A percentile compares a stretch with the other conserved stretches of the same genome.
Conservation (phyloP, 2,113 vertebrate genomes). For the Bos taurus region DNA sequence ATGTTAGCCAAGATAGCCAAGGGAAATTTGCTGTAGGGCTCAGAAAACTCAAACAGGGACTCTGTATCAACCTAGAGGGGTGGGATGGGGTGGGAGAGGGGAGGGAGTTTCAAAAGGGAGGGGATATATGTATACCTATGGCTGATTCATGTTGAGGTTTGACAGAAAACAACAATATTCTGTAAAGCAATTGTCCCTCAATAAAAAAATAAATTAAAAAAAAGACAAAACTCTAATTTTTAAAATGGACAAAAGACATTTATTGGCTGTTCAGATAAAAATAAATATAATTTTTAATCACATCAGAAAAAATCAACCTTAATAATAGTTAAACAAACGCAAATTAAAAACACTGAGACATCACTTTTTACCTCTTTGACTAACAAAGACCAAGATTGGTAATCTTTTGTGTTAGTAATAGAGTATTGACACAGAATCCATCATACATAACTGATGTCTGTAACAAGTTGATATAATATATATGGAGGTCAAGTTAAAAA, state of each 20-base stretch:
- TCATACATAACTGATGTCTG: background rate
- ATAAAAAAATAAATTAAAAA: background rate
- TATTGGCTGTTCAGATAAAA: background rate
- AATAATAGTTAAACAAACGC: background rate
- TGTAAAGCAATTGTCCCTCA: background rate
- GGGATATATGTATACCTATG: background rate
- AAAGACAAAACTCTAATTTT: background rate
- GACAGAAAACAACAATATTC: background rate
- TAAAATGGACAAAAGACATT: background rate
- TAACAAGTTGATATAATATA: background rate
- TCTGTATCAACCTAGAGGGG: background rate
- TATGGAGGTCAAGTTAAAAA: background rate
- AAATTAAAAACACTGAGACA: background rate
- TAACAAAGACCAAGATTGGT: background rate
- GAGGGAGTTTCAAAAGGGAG: background rate
- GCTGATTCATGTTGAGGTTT: background rate
- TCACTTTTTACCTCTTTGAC: background rate
- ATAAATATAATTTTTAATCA: background rate
- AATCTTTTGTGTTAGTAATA: background rate
- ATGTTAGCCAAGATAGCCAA: background rate
- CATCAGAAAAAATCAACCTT: background rate
- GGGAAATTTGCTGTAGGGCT: fast-evolving
- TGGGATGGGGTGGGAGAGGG: background rate
- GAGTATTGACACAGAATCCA: background rate
- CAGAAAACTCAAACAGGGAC: background rate